Percentiles rank a stretch among this genome's conserved stretches.
Evolutionary conservation across 2,888 invertebrate species (phyloP).

Genomic region (Idaea straminata): DNA sequence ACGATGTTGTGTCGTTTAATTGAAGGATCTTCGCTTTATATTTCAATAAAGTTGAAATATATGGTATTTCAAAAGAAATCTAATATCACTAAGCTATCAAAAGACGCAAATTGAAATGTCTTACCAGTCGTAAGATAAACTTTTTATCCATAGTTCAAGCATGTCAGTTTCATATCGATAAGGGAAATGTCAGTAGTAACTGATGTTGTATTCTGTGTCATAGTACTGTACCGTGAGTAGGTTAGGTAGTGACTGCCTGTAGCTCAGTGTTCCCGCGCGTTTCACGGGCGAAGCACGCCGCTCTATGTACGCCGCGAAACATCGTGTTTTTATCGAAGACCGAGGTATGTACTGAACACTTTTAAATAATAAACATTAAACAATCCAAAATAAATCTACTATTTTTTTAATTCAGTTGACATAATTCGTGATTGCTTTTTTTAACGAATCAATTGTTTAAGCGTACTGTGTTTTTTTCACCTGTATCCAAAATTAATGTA

Average conservation of each 20-base stretch:
- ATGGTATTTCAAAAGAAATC: too few relatives aligned
- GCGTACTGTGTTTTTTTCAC: too few relatives aligned
- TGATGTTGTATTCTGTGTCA: background rate
- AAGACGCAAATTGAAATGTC: background rate
- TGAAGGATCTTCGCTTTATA: too few relatives aligned
- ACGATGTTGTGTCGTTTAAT: too few relatives aligned
- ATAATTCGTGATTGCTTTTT: too few relatives aligned
- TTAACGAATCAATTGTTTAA: too few relatives aligned
- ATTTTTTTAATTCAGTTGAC: too few relatives aligned
- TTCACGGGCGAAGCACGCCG: conserved; percentile 1
- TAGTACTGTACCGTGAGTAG: too few relatives aligned
- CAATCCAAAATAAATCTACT: background rate
- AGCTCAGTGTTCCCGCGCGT: conserved; percentile 2
- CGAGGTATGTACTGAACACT: background rate
- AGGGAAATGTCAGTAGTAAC: conserved; percentile 9
- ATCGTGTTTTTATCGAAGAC: background rate
- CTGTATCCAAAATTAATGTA: background rate
- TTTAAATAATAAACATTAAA: background rate
- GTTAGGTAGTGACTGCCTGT: background rate
- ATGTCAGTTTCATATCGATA: conserved; percentile 17
- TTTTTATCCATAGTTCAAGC: conserved; percentile 16
- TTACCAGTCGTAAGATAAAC: background rate
- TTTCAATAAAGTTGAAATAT: background rate
- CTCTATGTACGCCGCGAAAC: background rate
- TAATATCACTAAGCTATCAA: background rate